These are phyloP conservation scores for Ophioninae sp. DNA, from an alignment of 2,888 invertebrate genomes.

Conservation along the genomic window DNA sequence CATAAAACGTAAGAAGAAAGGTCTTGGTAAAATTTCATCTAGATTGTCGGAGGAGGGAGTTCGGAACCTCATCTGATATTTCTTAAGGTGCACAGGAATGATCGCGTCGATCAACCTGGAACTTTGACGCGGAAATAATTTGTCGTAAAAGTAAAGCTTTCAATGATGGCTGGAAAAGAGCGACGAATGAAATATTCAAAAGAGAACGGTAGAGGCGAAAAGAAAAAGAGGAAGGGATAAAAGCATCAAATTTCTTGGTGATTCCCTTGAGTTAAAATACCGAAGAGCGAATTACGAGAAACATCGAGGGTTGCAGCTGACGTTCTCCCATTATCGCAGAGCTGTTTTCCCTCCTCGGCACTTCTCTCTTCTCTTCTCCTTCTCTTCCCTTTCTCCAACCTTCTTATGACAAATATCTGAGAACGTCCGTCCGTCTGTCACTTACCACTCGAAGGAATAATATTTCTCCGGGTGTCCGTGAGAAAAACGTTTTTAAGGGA, in stretches of 20 bases:
- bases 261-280: conserved; percentile 32
- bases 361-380: conserved; percentile 60
- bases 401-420: conserved; percentile 69
- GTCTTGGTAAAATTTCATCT: too few relatives aligned
- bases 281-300: conserved; percentile 52
- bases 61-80: not conserved
- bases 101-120: conserved; percentile 22
- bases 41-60: too few relatives aligned
- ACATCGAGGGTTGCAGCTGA: conserved; percentile 53
- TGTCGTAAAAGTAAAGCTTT: conserved; percentile 31
- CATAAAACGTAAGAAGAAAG: too few relatives aligned
- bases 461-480: conserved; percentile 69
- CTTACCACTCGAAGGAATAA: conserved; percentile 76
- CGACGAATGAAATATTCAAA: conserved; percentile 44
- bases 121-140: conserved; percentile 27
- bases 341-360: conserved; percentile 61
- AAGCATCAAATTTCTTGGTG: conserved; percentile 9
- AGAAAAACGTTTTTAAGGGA: conserved; percentile 58
- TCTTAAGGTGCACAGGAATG: not conserved
- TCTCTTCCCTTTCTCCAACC: conserved; percentile 35
- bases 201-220: not conserved
- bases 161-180: conserved; percentile 14
- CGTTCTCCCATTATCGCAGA: conserved; percentile 58
- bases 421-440: conserved; percentile 75
- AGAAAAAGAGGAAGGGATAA: conserved; percentile 13